Conservation (phyloP, 1,140 invertebrate species). For the Calycopis cecrops region DNA sequence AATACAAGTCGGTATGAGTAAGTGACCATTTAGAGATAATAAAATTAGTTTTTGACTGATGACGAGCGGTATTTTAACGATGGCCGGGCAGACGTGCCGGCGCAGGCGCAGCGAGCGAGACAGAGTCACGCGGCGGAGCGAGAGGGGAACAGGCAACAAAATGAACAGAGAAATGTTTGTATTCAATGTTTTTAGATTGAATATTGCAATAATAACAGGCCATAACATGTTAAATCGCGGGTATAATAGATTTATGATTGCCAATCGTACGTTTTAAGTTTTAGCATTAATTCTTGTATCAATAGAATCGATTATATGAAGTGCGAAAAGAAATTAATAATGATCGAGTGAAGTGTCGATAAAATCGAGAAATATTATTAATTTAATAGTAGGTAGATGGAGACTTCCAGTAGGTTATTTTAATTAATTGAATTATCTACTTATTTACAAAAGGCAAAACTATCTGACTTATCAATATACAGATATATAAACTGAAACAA, state of each 20-base stretch:
- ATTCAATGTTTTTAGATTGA: conserved; percentile 16
- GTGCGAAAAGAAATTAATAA: too few relatives aligned
- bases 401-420: too few relatives aligned
- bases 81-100: conserved; percentile 45
- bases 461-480: too few relatives aligned
- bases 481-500: too few relatives aligned
- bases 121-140: conserved; percentile 21
- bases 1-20: conserved; percentile 12
- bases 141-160: conserved; percentile 24
- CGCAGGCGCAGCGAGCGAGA: conserved; percentile 42
- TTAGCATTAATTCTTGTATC: too few relatives aligned
- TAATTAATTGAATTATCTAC: too few relatives aligned
- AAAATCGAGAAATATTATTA: neutral
- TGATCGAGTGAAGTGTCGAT: neutral
- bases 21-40: conserved; percentile 26
- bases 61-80: conserved; percentile 23
- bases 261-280: too few relatives aligned
- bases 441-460: too few relatives aligned
- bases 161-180: conserved; percentile 14
- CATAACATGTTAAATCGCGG: too few relatives aligned
- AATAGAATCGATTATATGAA: too few relatives aligned
- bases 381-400: conserved; percentile 3
- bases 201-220: conserved; percentile 27
- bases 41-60: conserved; percentile 34
- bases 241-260: too few relatives aligned